Evolutionary conservation across 2,113 vertebrate genomes (phyloP).

Genomic region (Casuarius casuarius): DNA sequence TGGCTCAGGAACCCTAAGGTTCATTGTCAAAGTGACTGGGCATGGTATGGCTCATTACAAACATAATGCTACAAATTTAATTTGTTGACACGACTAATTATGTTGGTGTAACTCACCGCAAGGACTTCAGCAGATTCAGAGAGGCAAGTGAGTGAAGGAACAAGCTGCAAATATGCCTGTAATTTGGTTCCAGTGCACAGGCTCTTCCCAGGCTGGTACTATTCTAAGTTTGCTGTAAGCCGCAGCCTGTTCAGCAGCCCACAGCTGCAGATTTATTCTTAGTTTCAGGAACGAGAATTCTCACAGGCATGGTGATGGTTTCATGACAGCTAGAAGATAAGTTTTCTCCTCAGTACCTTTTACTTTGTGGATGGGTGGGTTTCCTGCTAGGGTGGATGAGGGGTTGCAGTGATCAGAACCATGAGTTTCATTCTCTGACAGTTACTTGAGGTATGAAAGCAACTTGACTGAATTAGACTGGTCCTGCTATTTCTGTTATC

Average conservation of each 20-base stretch:
- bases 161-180: not conserved
- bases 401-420: not conserved
- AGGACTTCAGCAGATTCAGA: not conserved
- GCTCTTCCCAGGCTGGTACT: not conserved
- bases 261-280: slow-evolving; percentile 49
- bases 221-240: not conserved
- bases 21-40: not conserved
- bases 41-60: accelerated
- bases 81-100: not conserved
- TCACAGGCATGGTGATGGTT: not conserved
- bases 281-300: not conserved
- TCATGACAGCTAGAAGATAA: not conserved
- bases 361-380: not conserved
- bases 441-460: not conserved
- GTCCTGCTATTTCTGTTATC: not conserved
- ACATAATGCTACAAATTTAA: not conserved
- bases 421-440: not conserved
- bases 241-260: not conserved
- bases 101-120: accelerated
- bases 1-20: accelerated
- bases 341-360: not conserved
- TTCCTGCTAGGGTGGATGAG: not conserved
- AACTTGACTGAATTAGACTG: not conserved
- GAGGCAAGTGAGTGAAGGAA: not conserved
- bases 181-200: not conserved